Percentiles rank a stretch among this genome's conserved stretches.
phyloP scores from a whole-genome alignment of 2,113 vertebrate species.

The Scomber japonicus region DNA sequence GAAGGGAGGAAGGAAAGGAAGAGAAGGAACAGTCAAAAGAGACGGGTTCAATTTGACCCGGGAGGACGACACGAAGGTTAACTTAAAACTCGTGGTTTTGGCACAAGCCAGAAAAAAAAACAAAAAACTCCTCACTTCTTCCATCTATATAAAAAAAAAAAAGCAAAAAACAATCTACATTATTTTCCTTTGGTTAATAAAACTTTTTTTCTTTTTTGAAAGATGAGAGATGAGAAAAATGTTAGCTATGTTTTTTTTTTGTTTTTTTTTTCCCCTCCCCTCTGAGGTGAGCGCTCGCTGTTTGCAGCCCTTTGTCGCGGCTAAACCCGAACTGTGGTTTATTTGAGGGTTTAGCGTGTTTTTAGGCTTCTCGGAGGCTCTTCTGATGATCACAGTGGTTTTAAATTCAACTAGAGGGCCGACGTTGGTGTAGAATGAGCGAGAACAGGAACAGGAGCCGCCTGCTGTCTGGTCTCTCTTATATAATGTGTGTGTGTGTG shows the following conservation, averaged over 20 bases:
- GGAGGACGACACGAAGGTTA: too few species aligned
- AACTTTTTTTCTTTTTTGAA: slow-evolving; percentile 2
- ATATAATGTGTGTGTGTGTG: background rate
- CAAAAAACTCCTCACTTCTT: slow-evolving; percentile 38
- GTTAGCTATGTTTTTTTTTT: slow-evolving; percentile 25
- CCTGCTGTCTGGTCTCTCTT: slow-evolving; percentile 59
- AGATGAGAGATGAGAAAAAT: slow-evolving; percentile 49
- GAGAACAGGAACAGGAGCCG: slow-evolving; percentile 32
- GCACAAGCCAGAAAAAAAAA: slow-evolving; percentile 37
- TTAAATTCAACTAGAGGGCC: slow-evolving; percentile 70
- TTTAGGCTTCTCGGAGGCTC: slow-evolving; percentile 73
- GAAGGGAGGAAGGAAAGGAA: too few species aligned
- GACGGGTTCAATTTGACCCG: too few species aligned
- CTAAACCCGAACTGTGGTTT: slow-evolving; percentile 63
- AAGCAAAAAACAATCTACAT: slow-evolving; percentile 48
- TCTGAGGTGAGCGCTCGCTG: slow-evolving; percentile 55
- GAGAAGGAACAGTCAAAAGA: too few species aligned
- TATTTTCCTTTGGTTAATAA: slow-evolving; percentile 78
- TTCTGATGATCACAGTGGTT: slow-evolving; percentile 85
- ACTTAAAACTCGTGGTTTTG: slow-evolving; percentile 60
- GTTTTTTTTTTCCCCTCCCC: background rate
- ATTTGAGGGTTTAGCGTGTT: slow-evolving; percentile 29
- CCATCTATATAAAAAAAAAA: slow-evolving; percentile 13
- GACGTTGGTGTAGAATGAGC: slow-evolving; percentile 62
- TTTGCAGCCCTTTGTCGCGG: slow-evolving; percentile 70